Conservation (phyloP, 2,113 vertebrate species). For the Podiceps cristatus region DNA sequence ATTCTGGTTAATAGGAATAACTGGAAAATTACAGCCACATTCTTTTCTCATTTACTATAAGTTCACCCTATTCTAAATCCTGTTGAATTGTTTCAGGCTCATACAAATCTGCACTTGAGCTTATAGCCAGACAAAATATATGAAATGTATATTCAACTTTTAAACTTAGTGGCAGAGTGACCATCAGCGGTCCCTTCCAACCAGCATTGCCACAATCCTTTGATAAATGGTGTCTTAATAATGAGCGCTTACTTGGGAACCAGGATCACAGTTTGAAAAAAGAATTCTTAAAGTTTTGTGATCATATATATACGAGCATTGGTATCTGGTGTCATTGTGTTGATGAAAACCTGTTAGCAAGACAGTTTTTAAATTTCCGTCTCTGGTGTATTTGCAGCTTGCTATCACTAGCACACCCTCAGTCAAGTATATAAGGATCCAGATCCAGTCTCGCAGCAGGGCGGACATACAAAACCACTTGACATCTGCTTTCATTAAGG, state of each 20-base stretch:
- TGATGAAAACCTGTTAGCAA: not conserved
- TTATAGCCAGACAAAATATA: not conserved
- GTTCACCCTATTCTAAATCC: not conserved
- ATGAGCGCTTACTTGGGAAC: not conserved
- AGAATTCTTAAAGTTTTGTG: not conserved
- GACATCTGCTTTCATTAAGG: constrained; percentile 45
- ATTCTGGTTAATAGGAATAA: not conserved
- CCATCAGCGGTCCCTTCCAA: not conserved
- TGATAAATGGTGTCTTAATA: not conserved
- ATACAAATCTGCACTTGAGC: not conserved
- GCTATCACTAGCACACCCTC: constrained; percentile 60
- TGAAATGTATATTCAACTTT: not conserved
- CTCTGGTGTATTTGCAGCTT: constrained; percentile 38
- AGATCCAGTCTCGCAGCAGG: constrained; percentile 50
- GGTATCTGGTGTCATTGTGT: not conserved
- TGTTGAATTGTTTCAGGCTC: not conserved
- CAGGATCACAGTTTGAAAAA: not conserved
- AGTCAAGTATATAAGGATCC: constrained; percentile 3
- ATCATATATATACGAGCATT: fast-evolving
- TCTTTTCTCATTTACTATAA: not conserved
- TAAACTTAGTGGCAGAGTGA: not conserved
- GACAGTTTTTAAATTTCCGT: not conserved
- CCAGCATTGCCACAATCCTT: not conserved
- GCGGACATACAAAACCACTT: not conserved
- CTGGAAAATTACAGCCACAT: not conserved